Evolutionary conservation across 2,888 invertebrate species (phyloP), one percentile per base, ranked within the genome.

Genomic region (Sminthurinus aureus): DNA sequence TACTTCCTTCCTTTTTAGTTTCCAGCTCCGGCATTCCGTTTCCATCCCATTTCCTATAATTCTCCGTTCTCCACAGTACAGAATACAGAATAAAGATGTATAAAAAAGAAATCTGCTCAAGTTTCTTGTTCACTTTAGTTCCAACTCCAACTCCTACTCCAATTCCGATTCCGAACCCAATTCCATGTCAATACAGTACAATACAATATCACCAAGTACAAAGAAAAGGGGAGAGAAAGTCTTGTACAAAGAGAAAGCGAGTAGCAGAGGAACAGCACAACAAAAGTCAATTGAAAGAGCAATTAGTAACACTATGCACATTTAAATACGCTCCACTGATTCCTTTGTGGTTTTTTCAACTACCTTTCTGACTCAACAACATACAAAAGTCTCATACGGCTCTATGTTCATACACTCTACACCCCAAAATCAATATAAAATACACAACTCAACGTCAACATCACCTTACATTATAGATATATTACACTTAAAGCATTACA

Each of bases 231-330:
- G 38, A 38, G 38, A 38, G 38, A 38, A 38, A 38, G 38, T 38
- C 38, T 38, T 38, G 3, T 38, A 58, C 9, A 58, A 13, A 58
- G 51, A 75, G 50, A 22, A 12, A 8, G n/a, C n/a, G n/a, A n/a
- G n/a, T n/a, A n/a, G n/a, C 22, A 50, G 38, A 73, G 26, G 26
- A 75, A 50, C 26, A 75, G 18, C 26, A 50, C 20, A 75, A 75
- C 75, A 75, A 75, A 75, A 75, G 75, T 75, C 75, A 75, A 75
- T 75, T 75, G 75, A 75, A 75, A 75, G 75, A 75, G 50, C 75
- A 75, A 75, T 75, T 75, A 75, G 51, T 18, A 51, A 75, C 20
- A 75, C 51, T 50, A 75, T 38, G 51, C 50, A 75, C 51, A 75
- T 75, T 75, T 75, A 50, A 75, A 38, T 75, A 51, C 51, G 75